These are phyloP conservation scores for Homarus americanus DNA, from an alignment of 1,140 invertebrate genomes.

Conservation along the genomic window DNA sequence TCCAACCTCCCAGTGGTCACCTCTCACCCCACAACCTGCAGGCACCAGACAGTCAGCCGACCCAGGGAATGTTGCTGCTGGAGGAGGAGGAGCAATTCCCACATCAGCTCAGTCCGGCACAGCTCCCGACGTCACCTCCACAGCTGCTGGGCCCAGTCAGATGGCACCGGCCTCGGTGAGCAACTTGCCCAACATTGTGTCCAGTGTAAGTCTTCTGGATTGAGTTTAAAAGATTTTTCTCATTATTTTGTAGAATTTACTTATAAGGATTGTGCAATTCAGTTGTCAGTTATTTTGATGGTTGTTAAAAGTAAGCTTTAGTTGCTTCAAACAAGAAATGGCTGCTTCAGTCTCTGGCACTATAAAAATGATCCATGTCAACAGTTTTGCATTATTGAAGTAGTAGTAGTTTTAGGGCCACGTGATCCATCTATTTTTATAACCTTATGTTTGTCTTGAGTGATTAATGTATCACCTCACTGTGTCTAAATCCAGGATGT, in stretches of 20 bases:
- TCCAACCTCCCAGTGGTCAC: slow-evolving; percentile 83
- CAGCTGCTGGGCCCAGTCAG: slow-evolving; percentile 41
- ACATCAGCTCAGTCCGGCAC: slow-evolving; percentile 42
- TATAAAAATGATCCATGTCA: too few relatives aligned
- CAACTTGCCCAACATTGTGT: slow-evolving; percentile 64
- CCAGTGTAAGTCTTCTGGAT: slow-evolving; percentile 71
- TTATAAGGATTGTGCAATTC: neutral
- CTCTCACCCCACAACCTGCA: slow-evolving; percentile 81
- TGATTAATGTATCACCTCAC: too few relatives aligned
- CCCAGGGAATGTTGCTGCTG: neutral
- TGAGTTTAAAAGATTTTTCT: neutral
- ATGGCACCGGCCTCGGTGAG: slow-evolving; percentile 9
- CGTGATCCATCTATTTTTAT: too few relatives aligned
- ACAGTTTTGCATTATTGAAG: too few relatives aligned
- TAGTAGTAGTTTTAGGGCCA: too few relatives aligned
- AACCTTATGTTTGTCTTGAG: too few relatives aligned
- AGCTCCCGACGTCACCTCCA: slow-evolving; percentile 56
- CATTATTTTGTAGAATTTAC: neutral
- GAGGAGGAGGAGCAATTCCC: slow-evolving; percentile 5
- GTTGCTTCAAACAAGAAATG: too few relatives aligned
- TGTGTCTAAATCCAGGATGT: too few relatives aligned
- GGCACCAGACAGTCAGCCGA: neutral
- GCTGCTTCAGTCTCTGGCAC: too few relatives aligned
- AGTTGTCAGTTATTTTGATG: too few relatives aligned
- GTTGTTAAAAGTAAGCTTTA: too few relatives aligned